Conservation (phyloP, 2,113 vertebrate species). For the Peromyscus leucopus region DNA sequence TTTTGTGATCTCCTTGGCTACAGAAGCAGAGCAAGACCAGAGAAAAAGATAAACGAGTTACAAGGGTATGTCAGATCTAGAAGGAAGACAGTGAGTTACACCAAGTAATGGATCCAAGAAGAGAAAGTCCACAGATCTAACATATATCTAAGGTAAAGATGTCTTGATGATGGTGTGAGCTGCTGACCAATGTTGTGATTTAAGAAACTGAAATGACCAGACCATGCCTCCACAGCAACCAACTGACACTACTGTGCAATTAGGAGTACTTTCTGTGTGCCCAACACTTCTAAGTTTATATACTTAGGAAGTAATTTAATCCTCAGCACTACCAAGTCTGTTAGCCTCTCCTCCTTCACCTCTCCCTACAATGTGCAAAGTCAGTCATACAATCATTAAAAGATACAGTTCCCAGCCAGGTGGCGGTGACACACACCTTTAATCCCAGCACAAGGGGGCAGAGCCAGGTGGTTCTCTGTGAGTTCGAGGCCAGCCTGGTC, state of each 20-base stretch:
- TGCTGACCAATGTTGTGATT: constrained; percentile 14
- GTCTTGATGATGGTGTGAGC: background rate
- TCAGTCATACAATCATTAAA: background rate
- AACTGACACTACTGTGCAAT: background rate
- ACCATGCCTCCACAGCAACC: background rate
- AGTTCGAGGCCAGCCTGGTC: too few relatives aligned
- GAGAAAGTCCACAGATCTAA: constrained; percentile 11
- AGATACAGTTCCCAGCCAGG: background rate
- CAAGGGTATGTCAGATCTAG: background rate
- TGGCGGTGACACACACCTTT: too few relatives aligned
- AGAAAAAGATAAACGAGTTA: constrained; percentile 45
- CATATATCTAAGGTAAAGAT: background rate
- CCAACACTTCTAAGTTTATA: background rate
- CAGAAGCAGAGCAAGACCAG: constrained; percentile 1
- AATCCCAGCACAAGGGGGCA: too few relatives aligned
- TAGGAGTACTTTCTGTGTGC: background rate
- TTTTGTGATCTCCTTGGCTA: background rate
- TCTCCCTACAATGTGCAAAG: background rate
- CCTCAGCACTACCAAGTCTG: background rate
- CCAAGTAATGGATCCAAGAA: background rate
- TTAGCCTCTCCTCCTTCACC: background rate
- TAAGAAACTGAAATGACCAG: background rate
- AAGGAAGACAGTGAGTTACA: background rate
- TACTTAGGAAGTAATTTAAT: background rate
- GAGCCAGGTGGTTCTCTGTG: too few relatives aligned